Conservation (phyloP, 2,888 invertebrate species). For the Cheilosia pagana region DNA sequence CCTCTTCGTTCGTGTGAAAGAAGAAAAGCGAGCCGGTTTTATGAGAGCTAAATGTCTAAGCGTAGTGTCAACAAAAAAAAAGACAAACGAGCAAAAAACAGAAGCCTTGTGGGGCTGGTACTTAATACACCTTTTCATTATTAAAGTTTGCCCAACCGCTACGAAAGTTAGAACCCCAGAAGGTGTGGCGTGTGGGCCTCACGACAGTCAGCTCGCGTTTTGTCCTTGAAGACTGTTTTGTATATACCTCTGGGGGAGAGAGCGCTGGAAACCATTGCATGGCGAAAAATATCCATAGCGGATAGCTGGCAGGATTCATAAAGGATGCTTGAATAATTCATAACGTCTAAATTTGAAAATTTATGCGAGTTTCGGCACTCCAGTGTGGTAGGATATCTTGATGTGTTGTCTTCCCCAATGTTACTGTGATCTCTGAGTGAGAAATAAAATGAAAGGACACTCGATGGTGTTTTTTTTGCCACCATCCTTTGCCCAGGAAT, state of each 20-base stretch:
- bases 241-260: conserved; percentile 14
- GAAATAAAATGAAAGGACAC: conserved; percentile 47
- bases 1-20: conserved; percentile 16
- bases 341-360: conserved; percentile 74
- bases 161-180: neutral
- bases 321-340: conserved; percentile 73
- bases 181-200: neutral
- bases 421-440: conserved; percentile 29
- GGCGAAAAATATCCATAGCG: conserved; percentile 52
- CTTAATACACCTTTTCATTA: conserved; percentile 71
- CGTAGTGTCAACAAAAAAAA: conserved; percentile 55
- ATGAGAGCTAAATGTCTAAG: conserved; percentile 35
- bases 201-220: conserved; percentile 18
- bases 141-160: conserved; percentile 62
- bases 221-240: conserved; percentile 55
- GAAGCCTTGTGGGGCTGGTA: conserved; percentile 21
- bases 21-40: conserved; percentile 30
- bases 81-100: conserved; percentile 20
- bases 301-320: conserved; percentile 69
- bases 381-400: conserved; percentile 52
- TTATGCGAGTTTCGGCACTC: conserved; percentile 67
- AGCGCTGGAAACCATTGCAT: conserved; percentile 27
- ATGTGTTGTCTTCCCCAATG: conserved; percentile 33
- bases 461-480: conserved; percentile 47
- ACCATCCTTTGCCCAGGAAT: conserved; percentile 39